Evolutionary conservation across 2,888 invertebrate species (phyloP), one percentile per base, ranked within the genome.

Genomic region (Adela reaumurella): DNA sequence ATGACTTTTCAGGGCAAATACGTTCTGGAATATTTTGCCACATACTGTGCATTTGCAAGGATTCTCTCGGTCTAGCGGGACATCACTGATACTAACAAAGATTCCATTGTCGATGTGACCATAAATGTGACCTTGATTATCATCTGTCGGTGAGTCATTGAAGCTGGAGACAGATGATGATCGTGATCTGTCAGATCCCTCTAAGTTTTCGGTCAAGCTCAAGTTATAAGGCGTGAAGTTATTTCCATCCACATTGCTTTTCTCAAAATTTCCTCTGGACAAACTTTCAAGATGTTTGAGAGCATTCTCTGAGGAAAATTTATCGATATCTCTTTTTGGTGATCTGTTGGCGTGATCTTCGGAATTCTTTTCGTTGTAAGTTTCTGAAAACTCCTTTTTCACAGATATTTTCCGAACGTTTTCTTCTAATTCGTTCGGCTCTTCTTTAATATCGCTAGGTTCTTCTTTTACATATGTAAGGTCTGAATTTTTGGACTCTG

Each of bases 1-100:
- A 67, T 97, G 97, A 1, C 92, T 92, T 72, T 95, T 96, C 19
- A 96, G 87, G 46, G 92, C 90, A 64, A 94, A 95, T 60, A 93
- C 90, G 64, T 94, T 97, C 68, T 92, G 94, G 70, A 96, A 97
- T 62, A 91, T 84, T 72, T 95, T 94, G 6, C 92, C 93, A 67
- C 97, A 97, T 28, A 92, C 92, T 2, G 92, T 88, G 70, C 97
- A 97, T 58, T 90, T 87, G 35, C 92, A 81, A 0, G 96, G 95
- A 68, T 96, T 94, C 57, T 95, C 94, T 62, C 90, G 89, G 65
- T 96, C 94, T 50, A 94, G 85, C 29, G 96, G 95, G 49, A 95
- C 90, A 61, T 95, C 94, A 59, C 86, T 84, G 11, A 87, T 87
- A 50, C 69, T 76, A 50, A 88, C 83, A 61, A 89, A 88, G 50